phyloP scores from a whole-genome alignment of 2,113 vertebrate genomes.

The Cinclus mexicanus region DNA sequence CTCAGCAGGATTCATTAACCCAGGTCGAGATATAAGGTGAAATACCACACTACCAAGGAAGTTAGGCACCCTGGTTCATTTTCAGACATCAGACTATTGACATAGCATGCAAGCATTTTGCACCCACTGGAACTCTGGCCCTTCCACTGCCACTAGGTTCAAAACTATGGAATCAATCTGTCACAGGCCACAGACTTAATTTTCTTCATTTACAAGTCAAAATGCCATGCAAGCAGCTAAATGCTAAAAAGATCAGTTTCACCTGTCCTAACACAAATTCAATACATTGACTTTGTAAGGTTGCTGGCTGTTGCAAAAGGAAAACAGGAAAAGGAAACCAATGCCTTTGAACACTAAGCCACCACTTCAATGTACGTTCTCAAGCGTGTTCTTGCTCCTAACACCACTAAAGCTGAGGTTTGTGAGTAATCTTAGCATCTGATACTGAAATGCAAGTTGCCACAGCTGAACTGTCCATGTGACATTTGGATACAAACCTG shows the following conservation, averaged over 20 bases:
- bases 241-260: conserved; percentile 43
- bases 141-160: neutral
- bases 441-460: neutral
- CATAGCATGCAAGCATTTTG: neutral
- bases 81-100: neutral
- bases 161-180: conserved; percentile 16
- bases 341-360: neutral
- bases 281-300: conserved; percentile 39
- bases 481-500: conserved; percentile 65
- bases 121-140: neutral
- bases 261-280: conserved; percentile 48
- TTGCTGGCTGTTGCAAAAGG: conserved; percentile 4
- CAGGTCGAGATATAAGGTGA: neutral
- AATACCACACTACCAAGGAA: neutral
- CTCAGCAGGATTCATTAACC: neutral
- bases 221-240: conserved; percentile 29
- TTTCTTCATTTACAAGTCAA: conserved; percentile 50
- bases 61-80: neutral
- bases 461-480: neutral
- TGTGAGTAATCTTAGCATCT: neutral
- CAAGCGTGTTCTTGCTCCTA: neutral
- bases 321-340: conserved; percentile 14
- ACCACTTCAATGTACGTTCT: neutral
- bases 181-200: conserved; percentile 15
- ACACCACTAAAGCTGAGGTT: neutral